A percentile compares a stretch with the other conserved stretches of the same genome.
phyloP scores from a whole-genome alignment of 2,888 invertebrate genomes.

The Brenthis ino region DNA sequence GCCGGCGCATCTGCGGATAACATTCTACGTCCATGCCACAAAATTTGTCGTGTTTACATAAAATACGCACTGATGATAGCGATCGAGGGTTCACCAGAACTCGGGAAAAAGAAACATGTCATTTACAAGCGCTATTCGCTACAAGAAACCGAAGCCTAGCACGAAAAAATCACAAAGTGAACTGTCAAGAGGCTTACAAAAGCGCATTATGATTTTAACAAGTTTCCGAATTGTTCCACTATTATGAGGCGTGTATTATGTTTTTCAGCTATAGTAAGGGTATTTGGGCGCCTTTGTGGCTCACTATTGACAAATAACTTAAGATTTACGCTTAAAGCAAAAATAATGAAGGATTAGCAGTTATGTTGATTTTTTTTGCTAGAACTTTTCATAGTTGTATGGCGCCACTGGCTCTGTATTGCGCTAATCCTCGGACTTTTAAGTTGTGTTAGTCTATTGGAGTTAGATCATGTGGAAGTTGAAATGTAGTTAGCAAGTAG shows the following conservation, averaged over 20 bases:
- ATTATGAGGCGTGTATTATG: constrained; percentile 81
- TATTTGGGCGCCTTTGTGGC: constrained; percentile 81
- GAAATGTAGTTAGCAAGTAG: constrained; percentile 51
- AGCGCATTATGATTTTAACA: constrained; percentile 81
- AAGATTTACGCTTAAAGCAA: constrained; percentile 75
- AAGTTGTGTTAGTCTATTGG: constrained; percentile 60
- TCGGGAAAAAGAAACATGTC: constrained; percentile 59
- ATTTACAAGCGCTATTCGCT: constrained; percentile 61
- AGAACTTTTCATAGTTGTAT: constrained; percentile 53
- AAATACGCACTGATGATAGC: constrained; percentile 73
- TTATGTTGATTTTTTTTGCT: constrained; percentile 61
- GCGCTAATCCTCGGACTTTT: constrained; percentile 62
- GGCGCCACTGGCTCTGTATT: constrained; percentile 74
- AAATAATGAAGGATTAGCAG: constrained; percentile 78
- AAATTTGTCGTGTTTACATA: constrained; percentile 81
- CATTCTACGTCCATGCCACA: constrained; percentile 63
- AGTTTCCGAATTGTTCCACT: constrained; percentile 75
- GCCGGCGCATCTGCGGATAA: constrained; percentile 78
- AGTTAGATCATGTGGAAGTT: constrained; percentile 72
- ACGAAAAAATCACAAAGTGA: constrained; percentile 57
- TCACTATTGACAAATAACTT: constrained; percentile 81
- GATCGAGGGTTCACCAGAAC: constrained; percentile 73
- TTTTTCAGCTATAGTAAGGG: constrained; percentile 74
- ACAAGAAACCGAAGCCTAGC: constrained; percentile 60
- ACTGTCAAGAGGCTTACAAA: constrained; percentile 77